Conservation (phyloP, 2,113 vertebrate species). For the Nyctibius bracteatus region DNA sequence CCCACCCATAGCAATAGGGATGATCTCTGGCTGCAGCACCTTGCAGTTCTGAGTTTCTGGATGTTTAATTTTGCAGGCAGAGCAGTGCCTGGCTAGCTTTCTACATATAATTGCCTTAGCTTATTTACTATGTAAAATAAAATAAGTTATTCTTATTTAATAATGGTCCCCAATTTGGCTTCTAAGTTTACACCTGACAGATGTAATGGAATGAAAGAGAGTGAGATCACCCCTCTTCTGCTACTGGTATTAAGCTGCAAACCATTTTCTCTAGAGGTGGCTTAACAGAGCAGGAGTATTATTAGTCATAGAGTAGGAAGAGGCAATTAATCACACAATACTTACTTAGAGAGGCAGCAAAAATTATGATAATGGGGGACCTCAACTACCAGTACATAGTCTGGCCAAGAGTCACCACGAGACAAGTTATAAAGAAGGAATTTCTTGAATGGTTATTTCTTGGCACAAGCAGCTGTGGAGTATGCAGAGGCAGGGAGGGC, state of each 20-base stretch:
- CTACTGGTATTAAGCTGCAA: neutral
- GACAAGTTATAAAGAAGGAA: neutral
- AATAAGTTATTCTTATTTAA: neutral
- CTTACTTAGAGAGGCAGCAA: neutral
- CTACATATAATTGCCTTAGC: neutral
- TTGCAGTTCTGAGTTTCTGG: neutral
- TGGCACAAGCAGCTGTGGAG: neutral
- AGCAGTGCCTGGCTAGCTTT: neutral
- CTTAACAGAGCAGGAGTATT: neutral
- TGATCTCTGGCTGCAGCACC: neutral
- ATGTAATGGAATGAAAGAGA: neutral
- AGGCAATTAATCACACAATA: neutral
- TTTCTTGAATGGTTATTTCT: neutral
- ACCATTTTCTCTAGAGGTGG: neutral
- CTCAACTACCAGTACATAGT: neutral
- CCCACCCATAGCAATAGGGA: fast-evolving
- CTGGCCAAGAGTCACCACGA: neutral
- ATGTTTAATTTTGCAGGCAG: neutral
- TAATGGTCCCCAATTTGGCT: neutral
- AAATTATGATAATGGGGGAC: neutral
- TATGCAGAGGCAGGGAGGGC: neutral
- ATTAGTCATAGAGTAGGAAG: neutral
- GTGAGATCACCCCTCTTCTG: neutral
- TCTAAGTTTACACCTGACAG: neutral
- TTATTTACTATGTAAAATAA: neutral